Base-by-base conservation (phyloP, 2,888 invertebrate genomes). In the Heliconius aoede region DNA sequence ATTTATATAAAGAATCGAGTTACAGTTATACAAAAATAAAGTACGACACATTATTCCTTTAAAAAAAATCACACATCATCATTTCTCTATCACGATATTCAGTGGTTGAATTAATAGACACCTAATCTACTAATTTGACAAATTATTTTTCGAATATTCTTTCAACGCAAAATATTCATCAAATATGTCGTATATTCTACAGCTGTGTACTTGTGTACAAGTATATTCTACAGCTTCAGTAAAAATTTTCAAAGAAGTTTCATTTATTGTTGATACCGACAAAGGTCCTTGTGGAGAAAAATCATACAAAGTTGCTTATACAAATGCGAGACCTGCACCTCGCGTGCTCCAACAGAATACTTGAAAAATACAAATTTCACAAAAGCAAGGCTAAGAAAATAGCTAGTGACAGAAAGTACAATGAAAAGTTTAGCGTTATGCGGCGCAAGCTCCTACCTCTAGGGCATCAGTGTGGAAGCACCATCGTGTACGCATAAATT, bases 301-400 rank as follows among this genome's bases (percentile, higher is more conserved):
- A 64, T 55, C 71, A 60, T 65, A 72, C 30, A 28, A 61, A 65
- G 60, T 67, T 61, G 69, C 71, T 76, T 72, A 76, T 79, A 76
- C 67, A 78, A 76, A 78, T 72, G 73, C 30, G 74, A 78, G 72
- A 73, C 61, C 69, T 75, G 58, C 46, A 73, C 72, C 36, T 74
- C n/a, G 67, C 73, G 68, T 71, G 77, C 64, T 69, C 73, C 60
- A 60, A 74, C 64, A 73, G 73, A 74, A 76, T 77, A 76, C 75
- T 78, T 76, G 74, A 76, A 76, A 78, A 77, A 79, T 75, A 77
- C 76, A 78, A 76, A 78, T 76, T 76, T 74, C 72, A 76, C 79
- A 78, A 78, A n/a, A 79, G 79, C 82, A 79, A 81, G 79, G 76
- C 80, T 77, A 82, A 82, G 84, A 81, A 84, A 85, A 84, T 84